phyloP scores from a whole-genome alignment of 2,797 vertebrate genomes.

The Sebastolobus altivelis region DNA sequence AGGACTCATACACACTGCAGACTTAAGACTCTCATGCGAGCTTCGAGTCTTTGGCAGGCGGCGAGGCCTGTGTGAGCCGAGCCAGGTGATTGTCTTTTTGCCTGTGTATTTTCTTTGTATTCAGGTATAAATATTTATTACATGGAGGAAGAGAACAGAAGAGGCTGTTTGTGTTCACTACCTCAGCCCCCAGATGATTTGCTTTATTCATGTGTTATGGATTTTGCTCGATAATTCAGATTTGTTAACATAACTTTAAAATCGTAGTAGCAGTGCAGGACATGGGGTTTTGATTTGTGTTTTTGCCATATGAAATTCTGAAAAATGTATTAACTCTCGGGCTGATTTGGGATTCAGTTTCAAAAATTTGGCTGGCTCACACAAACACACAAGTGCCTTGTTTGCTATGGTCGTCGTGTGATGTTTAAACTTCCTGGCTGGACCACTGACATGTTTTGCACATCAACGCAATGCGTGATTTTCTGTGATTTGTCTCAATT shows the following conservation, averaged over 20 bases:
- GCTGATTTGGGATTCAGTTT: constrained; percentile 36
- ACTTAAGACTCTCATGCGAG: constrained; percentile 61
- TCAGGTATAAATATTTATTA: constrained; percentile 75
- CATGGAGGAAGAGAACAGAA: constrained; percentile 47
- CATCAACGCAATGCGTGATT: constrained; percentile 14
- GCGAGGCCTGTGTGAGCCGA: constrained; percentile 20
- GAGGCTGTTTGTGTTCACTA: constrained; percentile 57
- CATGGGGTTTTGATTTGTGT: constrained; percentile 25
- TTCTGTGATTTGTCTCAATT: constrained; percentile 46
- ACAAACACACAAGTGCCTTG: constrained; percentile 24
- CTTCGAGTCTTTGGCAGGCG: constrained; percentile 54
- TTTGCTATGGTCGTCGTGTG: constrained; percentile 10
- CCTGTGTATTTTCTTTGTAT: constrained; percentile 61
- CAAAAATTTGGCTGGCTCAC: constrained; percentile 15
- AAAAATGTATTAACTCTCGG: constrained; percentile 17
- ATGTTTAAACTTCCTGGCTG: constrained; percentile 34
- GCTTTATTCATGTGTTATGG: constrained; percentile 51
- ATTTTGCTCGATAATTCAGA: constrained; percentile 51
- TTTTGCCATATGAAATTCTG: constrained; percentile 10
- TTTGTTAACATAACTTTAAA: constrained; percentile 59
- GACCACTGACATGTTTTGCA: constrained; percentile 39
- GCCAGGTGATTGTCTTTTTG: constrained; percentile 72
- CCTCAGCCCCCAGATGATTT: constrained; percentile 49
- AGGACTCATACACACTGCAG: constrained; percentile 33
- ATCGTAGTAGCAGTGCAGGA: constrained; percentile 27